These are phyloP conservation scores for Maconellicoccus hirsutus DNA, from an alignment of 1,140 invertebrate genomes.

Conservation along the genomic window DNA sequence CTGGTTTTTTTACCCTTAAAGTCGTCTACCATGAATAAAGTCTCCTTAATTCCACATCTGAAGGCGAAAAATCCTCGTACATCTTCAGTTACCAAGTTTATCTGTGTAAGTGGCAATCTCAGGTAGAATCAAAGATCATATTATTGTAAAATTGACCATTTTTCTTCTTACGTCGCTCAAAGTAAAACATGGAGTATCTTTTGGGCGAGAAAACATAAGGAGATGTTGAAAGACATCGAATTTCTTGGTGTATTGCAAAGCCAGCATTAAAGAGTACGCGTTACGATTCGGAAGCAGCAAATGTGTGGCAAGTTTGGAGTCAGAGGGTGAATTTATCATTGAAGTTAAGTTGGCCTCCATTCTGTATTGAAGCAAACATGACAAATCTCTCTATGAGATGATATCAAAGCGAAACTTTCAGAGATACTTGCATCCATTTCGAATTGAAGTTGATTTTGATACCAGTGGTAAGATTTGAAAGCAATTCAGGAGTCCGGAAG, in stretches of 20 bases:
- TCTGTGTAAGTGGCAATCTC: background rate
- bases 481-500: no score
- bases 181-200: slow-evolving; percentile 24
- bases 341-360: slow-evolving; percentile 24
- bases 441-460: background rate
- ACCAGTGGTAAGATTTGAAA: background rate
- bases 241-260: slow-evolving; percentile 28
- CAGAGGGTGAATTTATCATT: slow-evolving; percentile 19
- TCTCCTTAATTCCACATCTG: background rate
- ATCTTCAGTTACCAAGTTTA: background rate
- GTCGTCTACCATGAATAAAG: slow-evolving; percentile 10
- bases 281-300: slow-evolving; percentile 49
- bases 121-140: background rate
- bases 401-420: no score
- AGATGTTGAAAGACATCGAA: slow-evolving; percentile 28
- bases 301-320: slow-evolving; percentile 36
- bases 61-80: slow-evolving; percentile 4
- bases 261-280: slow-evolving; percentile 41
- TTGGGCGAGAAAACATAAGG: slow-evolving; percentile 28
- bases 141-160: no score
- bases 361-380: slow-evolving; percentile 20
- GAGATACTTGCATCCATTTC: slow-evolving; percentile 16
- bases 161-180: slow-evolving; percentile 27
- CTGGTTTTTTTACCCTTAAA: slow-evolving; percentile 1
- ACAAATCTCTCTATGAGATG: background rate